phyloP scores from a whole-genome alignment of 2,888 invertebrate species.

The Meteorus colon region DNA sequence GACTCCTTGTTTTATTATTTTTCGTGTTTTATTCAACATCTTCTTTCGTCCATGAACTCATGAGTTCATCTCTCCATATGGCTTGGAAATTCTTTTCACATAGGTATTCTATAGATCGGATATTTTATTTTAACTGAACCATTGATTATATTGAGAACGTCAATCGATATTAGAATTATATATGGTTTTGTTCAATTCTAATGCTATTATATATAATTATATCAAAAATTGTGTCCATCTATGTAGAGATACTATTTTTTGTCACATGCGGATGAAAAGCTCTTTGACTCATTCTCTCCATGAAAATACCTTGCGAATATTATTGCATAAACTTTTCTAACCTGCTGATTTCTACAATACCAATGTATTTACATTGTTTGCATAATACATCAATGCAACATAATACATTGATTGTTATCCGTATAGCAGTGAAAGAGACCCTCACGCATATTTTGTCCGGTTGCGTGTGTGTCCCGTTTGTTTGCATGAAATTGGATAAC shows the following conservation, averaged over 20 bases:
- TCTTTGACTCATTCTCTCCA: neutral
- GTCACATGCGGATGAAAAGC: neutral
- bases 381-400: slow-evolving; percentile 14
- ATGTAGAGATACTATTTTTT: neutral
- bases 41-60: slow-evolving; percentile 1
- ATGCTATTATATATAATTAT: neutral
- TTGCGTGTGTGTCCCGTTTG: slow-evolving; percentile 6
- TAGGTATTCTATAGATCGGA: neutral
- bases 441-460: slow-evolving; percentile 14
- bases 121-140: neutral
- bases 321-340: neutral
- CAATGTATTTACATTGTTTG: neutral
- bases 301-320: neutral
- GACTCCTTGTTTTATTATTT: neutral
- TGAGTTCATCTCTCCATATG: slow-evolving; percentile 10
- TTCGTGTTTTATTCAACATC: neutral
- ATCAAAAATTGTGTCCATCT: neutral
- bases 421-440: neutral
- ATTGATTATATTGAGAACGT: neutral
- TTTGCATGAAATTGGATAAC: slow-evolving; percentile 11
- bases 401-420: slow-evolving; percentile 17
- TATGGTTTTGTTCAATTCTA: no score
- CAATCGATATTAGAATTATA: no score
- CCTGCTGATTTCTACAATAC: neutral
- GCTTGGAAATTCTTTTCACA: neutral